Percentiles rank a stretch among this genome's conserved stretches.
Conservation (phyloP, 2,797 vertebrate species). For the Tapirus indicus region DNA sequence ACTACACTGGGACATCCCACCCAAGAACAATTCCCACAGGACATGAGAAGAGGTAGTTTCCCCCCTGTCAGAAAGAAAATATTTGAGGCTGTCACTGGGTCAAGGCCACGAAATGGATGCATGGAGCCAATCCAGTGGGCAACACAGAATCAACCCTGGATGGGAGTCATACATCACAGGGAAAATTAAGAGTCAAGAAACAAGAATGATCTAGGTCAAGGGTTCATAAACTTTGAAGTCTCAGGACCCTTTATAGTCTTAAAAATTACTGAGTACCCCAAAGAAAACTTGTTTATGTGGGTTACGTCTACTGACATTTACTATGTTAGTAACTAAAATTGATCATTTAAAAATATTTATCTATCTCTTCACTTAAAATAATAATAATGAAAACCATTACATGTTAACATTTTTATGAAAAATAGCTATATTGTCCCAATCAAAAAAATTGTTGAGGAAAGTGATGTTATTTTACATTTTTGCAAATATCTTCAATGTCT, state of each 20-base stretch:
- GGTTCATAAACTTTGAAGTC: not conserved
- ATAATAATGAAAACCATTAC: not conserved
- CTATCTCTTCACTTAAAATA: not conserved
- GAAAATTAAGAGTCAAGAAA: not conserved
- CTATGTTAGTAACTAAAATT: not conserved
- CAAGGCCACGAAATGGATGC: not conserved
- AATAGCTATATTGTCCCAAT: not conserved
- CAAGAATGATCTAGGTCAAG: not conserved
- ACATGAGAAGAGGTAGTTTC: not conserved
- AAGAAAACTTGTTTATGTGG: not conserved
- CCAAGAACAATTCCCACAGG: not conserved
- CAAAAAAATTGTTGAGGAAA: not conserved
- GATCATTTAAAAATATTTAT: not conserved
- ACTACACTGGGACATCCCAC: not conserved
- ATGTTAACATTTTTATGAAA: not conserved
- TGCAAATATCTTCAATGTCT: not conserved
- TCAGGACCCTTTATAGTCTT: not conserved
- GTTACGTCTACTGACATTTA: not conserved
- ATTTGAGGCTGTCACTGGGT: not conserved
- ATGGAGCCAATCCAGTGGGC: not conserved
- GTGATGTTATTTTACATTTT: not conserved
- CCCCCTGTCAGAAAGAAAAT: not conserved
- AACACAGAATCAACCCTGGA: not conserved
- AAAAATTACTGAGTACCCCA: not conserved
- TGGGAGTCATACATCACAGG: not conserved